phyloP scores from a whole-genome alignment of 1,140 invertebrate genomes.

The Lepidurus apus region DNA sequence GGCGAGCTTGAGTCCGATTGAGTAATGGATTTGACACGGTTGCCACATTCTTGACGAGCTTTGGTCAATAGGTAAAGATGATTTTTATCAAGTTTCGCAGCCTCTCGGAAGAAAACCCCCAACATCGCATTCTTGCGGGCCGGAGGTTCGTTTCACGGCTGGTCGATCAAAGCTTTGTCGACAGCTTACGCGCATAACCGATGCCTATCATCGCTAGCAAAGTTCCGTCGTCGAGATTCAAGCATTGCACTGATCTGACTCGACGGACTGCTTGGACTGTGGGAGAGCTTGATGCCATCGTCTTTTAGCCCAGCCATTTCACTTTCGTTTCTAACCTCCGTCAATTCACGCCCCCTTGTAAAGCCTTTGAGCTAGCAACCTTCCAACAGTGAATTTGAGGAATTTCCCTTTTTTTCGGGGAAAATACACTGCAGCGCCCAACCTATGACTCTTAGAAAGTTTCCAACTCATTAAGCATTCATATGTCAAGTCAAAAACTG shows the following conservation, averaged over 20 bases:
- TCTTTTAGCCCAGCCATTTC: neutral
- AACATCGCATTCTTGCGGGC: neutral
- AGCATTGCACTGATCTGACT: conserved; percentile 7
- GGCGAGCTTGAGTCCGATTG: neutral
- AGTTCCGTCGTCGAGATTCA: neutral
- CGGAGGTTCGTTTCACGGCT: neutral
- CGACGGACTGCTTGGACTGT: neutral
- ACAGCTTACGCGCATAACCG: conserved; percentile 13
- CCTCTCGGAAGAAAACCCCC: neutral
- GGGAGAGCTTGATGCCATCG: neutral
- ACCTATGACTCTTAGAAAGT: too few species aligned
- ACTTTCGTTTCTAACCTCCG: neutral
- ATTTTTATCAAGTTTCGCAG: conserved; percentile 8
- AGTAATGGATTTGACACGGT: conserved; percentile 9
- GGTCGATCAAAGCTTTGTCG: conserved; percentile 8
- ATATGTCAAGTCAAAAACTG: too few species aligned
- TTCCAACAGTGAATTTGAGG: neutral
- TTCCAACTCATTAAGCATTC: too few species aligned
- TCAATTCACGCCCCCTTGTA: neutral
- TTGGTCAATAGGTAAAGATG: neutral
- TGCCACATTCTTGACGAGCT: neutral
- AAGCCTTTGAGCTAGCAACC: neutral
- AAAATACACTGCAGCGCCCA: too few species aligned
- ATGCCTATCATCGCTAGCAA: neutral
- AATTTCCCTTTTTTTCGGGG: neutral